A percentile compares a stretch with the other conserved stretches of the same genome.
phyloP scores from a whole-genome alignment of 2,113 vertebrate genomes.

The Colius striatus region DNA sequence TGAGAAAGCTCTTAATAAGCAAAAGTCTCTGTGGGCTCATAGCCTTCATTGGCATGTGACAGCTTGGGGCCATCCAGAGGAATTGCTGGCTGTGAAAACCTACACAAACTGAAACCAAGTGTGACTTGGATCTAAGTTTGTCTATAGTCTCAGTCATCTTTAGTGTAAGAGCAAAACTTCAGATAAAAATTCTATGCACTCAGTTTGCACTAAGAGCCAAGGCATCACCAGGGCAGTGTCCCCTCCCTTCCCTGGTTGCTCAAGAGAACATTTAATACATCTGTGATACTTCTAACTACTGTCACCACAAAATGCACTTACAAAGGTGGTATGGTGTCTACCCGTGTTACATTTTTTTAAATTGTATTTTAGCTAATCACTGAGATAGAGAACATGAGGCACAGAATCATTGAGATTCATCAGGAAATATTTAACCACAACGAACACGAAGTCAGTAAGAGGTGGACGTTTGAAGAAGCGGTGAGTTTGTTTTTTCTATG shows the following conservation, averaged over 20 bases:
- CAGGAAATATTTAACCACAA: constrained; percentile 98
- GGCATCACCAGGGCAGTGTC: neutral
- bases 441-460: constrained; percentile 98
- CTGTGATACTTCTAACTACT: neutral
- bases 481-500: constrained; percentile 74
- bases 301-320: too few species aligned
- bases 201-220: neutral
- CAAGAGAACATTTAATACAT: neutral
- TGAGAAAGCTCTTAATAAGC: neutral
- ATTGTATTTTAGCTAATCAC: constrained; percentile 86
- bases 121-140: neutral
- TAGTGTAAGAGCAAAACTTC: neutral
- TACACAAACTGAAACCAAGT: rapidly evolving
- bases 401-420: constrained; percentile 93
- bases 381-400: constrained; percentile 99
- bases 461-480: constrained; percentile 98
- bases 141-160: neutral
- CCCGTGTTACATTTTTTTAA: neutral
- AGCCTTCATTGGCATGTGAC: neutral
- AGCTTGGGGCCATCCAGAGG: neutral
- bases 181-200: neutral
- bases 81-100: neutral
- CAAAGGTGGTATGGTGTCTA: rapidly evolving
- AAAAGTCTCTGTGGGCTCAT: neutral
- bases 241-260: neutral